Base-by-base conservation (phyloP, 2,797 vertebrate species). In the Todus mexicanus region DNA sequence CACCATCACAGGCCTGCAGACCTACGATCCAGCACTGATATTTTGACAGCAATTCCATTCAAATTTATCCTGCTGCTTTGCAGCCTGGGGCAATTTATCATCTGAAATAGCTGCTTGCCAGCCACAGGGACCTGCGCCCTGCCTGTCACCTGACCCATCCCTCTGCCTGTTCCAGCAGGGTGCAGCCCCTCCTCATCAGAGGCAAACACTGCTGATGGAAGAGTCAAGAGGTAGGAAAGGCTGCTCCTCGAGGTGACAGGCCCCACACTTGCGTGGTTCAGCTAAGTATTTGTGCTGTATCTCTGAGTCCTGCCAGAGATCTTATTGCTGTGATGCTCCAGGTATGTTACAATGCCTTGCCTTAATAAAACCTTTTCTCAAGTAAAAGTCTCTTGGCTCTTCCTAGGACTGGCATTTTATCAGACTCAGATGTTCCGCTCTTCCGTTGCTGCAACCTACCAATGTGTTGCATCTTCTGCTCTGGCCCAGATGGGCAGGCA, bases 281-380 rank as follows among this genome's bases (percentile, higher is more conserved):
- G 33, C 53, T 54, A 51, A 87, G 47, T 33, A 23, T 45, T 60
- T 73, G 51, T 37, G n/a, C 56, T 69, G 56, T 19, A n/a, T 48
- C 47, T 79, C 27, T 33, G 61, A 65, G 56, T 76, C 23, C 7
- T 78, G 35, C 26, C 37, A 66, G 40, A 48, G 56, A 45, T 12
- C 8, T 6, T 27, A 50, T 50, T 50, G 48, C 48, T 27, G 15
- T 50, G 26, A 54, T 54, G 12, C 53, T 54, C 53, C 53, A n/a
- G 53, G 19, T 84, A 5, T 53, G n/a, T 80, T 63, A 53, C 10
- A n/a, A 5, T 37, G 21, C 25, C 9, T 15, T 31, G 56, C 42
- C 21, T 72, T 53, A 94, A 94, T 89, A 94, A 94, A 96, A 23
- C 20, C 23, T 76, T 65, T 92, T 40, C 5, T 92, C 17, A 25